Evolutionary conservation across 1,140 invertebrate species (phyloP), one percentile per base, ranked within the genome.

Genomic region (Bombus pyrosoma): DNA sequence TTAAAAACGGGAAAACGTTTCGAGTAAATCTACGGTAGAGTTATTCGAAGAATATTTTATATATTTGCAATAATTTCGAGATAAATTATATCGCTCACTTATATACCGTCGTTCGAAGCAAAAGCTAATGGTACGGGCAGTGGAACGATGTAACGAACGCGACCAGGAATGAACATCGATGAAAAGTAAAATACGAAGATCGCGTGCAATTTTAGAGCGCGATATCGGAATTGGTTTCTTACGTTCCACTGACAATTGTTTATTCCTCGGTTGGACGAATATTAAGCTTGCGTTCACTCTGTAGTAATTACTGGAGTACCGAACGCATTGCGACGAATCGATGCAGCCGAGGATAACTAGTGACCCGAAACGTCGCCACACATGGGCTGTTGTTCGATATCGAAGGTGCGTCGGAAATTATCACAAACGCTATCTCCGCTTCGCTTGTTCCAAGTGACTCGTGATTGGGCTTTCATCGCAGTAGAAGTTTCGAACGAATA

Each of bases 211-310:
- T 62, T 28, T 53, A 22, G 47, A 8, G 3, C 57, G 57, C 28
- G 57, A 59, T 62, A 72, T 69, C 68, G n/a, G 3, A 47, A 81
- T 72, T 73, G 68, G 22, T 72, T 73, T 73, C 71, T 81, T 62
- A 43, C 25, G 9, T 73, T 62, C 41, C 37, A 28, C 34, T 8
- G 72, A 53, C n/a, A 37, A 53, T 73, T 73, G 79, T 72, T 81
- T 41, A 32, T 8, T 43, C 12, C 37, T 18, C 25, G 37, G 34
- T 34, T 32, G 0, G 18, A 37, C 37, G 34, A 62, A 53, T 37
- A 53, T 73, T 34, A 43, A 59, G 47, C 37, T 18, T 6, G 37
- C 22, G 59, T 43, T 81, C 53, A 59, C 15, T 39, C 9, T n/a
- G 53, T 34, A 73, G 72, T 81, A 62, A 73, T 73, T 71, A 80